Evolutionary conservation across 2,888 invertebrate species (phyloP).

Genomic region (Heliconius cydno): DNA sequence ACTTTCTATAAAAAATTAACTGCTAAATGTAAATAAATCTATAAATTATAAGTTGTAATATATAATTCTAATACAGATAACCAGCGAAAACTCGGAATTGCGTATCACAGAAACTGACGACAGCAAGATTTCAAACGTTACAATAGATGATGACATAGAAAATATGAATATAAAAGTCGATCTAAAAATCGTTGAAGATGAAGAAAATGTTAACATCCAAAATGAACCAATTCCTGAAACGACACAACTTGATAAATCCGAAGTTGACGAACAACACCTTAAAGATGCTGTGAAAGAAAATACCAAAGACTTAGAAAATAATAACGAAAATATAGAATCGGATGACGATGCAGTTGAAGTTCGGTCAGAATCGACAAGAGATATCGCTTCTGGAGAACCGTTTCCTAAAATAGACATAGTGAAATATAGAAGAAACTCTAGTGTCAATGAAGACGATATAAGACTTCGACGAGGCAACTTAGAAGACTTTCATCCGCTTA

Average conservation of each 20-base stretch:
- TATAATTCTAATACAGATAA: slow-evolving; percentile 57
- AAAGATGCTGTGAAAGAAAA: slow-evolving; percentile 26
- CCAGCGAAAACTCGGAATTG: slow-evolving; percentile 61
- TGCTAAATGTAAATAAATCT: background rate
- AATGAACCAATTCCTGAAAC: slow-evolving; percentile 37
- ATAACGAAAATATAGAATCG: slow-evolving; percentile 38
- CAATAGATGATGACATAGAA: slow-evolving; percentile 66
- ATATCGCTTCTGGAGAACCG: slow-evolving; percentile 62
- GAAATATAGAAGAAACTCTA: slow-evolving; percentile 76
- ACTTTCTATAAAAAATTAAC: background rate
- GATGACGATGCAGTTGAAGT: slow-evolving; percentile 48
- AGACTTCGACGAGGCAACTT: slow-evolving; percentile 72
- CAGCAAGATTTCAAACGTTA: slow-evolving; percentile 53
- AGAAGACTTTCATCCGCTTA: slow-evolving; percentile 71
- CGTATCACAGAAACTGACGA: slow-evolving; percentile 60
- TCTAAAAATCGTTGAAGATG: slow-evolving; percentile 79
- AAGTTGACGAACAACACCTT: slow-evolving; percentile 39
- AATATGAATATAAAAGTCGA: slow-evolving; percentile 72
- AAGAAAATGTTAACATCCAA: slow-evolving; percentile 56
- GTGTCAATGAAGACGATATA: slow-evolving; percentile 77
- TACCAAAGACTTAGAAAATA: slow-evolving; percentile 37
- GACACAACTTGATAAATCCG: slow-evolving; percentile 34
- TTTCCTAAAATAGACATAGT: slow-evolving; percentile 74
- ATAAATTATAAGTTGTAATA: background rate
- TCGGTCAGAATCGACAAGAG: slow-evolving; percentile 62